Evolutionary conservation across 1,140 invertebrate species (phyloP).

Genomic region (Probaryconus sp.): DNA sequence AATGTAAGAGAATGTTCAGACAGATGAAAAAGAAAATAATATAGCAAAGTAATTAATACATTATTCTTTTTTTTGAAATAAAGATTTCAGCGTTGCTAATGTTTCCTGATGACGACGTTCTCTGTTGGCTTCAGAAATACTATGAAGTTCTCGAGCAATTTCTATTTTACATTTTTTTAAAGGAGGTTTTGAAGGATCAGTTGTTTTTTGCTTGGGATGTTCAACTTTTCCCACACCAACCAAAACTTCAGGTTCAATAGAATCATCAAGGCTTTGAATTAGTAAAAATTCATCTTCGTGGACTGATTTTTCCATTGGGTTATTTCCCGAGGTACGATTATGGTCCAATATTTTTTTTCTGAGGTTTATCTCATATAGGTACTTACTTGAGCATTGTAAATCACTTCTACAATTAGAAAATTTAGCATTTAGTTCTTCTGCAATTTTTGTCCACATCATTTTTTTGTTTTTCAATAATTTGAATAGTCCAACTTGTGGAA

Average conservation of each 20-base stretch:
- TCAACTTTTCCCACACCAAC: neutral
- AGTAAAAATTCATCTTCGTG: neutral
- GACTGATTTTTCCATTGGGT: neutral
- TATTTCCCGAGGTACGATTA: neutral
- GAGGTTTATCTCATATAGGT: neutral
- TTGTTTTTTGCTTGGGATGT: neutral
- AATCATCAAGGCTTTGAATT: conserved; percentile 5
- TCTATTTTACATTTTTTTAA: conserved; percentile 3
- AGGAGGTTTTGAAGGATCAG: neutral
- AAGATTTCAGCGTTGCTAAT: too few species aligned
- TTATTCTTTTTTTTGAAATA: too few species aligned
- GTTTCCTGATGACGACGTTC: neutral
- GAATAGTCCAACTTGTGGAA: neutral
- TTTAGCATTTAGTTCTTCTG: neutral
- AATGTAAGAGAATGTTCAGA: too few species aligned
- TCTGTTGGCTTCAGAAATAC: neutral
- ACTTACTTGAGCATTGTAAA: neutral
- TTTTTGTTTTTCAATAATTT: neutral
- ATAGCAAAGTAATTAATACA: too few species aligned
- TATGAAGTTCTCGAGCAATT: neutral
- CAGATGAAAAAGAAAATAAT: too few species aligned
- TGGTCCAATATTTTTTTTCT: conserved; percentile 2
- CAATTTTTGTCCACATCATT: neutral
- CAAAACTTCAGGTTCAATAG: neutral
- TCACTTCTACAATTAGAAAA: neutral